Conservation (phyloP, 1,140 invertebrate species). For the Zaprionus lachaisei region DNA sequence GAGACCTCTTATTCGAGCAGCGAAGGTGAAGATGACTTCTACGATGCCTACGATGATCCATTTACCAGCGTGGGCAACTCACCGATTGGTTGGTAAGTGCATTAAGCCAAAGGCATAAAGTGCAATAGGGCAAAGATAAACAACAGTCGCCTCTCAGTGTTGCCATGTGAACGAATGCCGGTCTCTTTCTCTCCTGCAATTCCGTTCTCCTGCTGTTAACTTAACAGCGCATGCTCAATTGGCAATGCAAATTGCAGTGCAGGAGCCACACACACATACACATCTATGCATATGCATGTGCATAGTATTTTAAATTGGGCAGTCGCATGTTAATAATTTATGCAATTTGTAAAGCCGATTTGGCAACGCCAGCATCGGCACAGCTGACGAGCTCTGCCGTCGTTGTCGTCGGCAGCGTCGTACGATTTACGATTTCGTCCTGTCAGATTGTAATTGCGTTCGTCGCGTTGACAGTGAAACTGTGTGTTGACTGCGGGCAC, state of each 20-base stretch:
- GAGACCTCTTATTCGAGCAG: conserved; percentile 98
- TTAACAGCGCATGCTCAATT: conserved; percentile 31
- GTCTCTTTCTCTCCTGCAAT: not conserved
- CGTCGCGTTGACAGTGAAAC: conserved; percentile 50
- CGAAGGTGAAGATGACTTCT: conserved; percentile 98
- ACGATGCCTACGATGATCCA: conserved; percentile 94
- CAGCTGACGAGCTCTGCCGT: conserved; percentile 59
- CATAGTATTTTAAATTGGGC: conserved; percentile 42
- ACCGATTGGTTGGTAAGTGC: conserved; percentile 85
- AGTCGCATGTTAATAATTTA: conserved; percentile 70
- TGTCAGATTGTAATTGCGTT: conserved; percentile 64
- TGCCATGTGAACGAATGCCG: conserved; percentile 37
- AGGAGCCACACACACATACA: conserved; percentile 5
- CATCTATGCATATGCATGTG: not conserved
- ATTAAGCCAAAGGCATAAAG: not conserved
- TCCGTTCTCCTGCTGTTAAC: conserved; percentile 6
- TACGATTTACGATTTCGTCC: conserved; percentile 38
- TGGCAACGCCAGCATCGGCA: conserved; percentile 42
- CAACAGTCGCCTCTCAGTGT: conserved; percentile 24
- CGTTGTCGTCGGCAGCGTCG: conserved; percentile 25
- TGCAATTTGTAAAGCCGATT: conserved; percentile 46
- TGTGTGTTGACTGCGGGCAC: conserved; percentile 19
- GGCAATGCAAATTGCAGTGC: conserved; percentile 34
- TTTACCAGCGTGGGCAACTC: conserved; percentile 85
- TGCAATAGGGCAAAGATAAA: conserved; percentile 22